Evolutionary conservation across 2,797 vertebrate species (phyloP).

Genomic region (Eospalax fontanierii): DNA sequence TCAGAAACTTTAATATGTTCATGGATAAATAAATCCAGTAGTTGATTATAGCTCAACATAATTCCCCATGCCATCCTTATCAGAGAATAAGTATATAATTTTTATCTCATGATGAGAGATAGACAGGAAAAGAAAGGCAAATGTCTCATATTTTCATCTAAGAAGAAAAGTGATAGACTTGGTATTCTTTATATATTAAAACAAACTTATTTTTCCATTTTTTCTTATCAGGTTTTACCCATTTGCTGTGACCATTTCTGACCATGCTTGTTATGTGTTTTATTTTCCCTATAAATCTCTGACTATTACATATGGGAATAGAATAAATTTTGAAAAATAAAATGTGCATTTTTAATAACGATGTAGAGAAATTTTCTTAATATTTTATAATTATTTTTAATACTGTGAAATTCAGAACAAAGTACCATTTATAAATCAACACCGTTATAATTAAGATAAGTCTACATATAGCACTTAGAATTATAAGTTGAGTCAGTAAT

Average conservation of each 20-base stretch:
- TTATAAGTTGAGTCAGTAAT: not conserved
- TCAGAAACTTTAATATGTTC: not conserved
- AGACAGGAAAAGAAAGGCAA: not conserved
- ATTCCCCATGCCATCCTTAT: not conserved
- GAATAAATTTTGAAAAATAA: constrained; percentile 18
- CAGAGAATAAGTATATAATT: not conserved
- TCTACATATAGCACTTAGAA: not conserved
- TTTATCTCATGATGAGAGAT: not conserved
- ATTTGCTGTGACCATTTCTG: not conserved
- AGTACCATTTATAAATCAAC: not conserved
- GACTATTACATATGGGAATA: not conserved
- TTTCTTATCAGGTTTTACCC: not conserved
- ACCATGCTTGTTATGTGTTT: not conserved
- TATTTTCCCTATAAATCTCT: not conserved
- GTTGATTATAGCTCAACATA: constrained; percentile 53
- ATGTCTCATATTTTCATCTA: not conserved
- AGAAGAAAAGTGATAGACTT: constrained; percentile 3
- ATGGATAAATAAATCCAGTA: constrained; percentile 24
- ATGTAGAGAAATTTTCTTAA: not conserved
- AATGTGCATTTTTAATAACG: not conserved
- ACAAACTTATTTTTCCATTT: not conserved
- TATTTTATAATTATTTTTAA: not conserved
- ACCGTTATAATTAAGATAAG: not conserved
- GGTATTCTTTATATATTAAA: not conserved
- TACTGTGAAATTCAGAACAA: not conserved